Evolutionary conservation across 2,113 vertebrate species (phyloP).

Genomic region (Oreocharis arfaki): DNA sequence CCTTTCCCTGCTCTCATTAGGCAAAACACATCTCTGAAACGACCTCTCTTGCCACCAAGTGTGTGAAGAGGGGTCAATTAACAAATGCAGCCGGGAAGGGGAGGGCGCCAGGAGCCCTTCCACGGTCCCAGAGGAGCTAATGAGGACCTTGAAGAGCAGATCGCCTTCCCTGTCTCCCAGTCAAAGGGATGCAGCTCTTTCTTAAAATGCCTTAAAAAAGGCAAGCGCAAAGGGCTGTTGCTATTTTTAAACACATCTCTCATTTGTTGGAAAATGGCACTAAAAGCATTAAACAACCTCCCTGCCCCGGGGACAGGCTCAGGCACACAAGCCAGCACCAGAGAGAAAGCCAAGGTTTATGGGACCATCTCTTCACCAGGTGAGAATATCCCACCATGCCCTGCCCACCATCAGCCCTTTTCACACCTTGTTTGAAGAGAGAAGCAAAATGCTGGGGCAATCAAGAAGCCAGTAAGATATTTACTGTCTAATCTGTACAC

Average conservation of each 20-base stretch:
- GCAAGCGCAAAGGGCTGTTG: conserved; percentile 72
- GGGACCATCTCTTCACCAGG: background rate
- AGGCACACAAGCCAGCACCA: background rate
- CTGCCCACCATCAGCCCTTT: background rate
- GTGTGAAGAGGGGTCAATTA: conserved; percentile 19
- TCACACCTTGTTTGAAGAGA: background rate
- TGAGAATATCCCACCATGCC: background rate
- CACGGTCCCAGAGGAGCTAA: conserved; percentile 23
- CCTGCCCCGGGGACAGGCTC: background rate
- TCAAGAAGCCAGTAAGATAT: conserved; percentile 17
- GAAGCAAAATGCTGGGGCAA: background rate
- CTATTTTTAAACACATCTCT: conserved; percentile 82
- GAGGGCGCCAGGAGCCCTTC: background rate
- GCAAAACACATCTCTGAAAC: conserved; percentile 43
- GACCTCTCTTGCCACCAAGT: conserved; percentile 18
- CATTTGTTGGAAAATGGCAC: conserved; percentile 71
- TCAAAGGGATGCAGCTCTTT: conserved; percentile 69
- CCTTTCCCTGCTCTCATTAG: background rate
- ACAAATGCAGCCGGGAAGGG: background rate
- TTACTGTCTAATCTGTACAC: conserved; percentile 25
- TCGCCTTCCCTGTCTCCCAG: conserved; percentile 14
- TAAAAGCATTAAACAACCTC: conserved; percentile 38
- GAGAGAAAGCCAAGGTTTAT: conserved; percentile 9
- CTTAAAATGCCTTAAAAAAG: conserved; percentile 73
- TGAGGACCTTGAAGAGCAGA: conserved; percentile 39